Conservation (phyloP, 2,797 vertebrate species). For the Sebastes cheni region DNA sequence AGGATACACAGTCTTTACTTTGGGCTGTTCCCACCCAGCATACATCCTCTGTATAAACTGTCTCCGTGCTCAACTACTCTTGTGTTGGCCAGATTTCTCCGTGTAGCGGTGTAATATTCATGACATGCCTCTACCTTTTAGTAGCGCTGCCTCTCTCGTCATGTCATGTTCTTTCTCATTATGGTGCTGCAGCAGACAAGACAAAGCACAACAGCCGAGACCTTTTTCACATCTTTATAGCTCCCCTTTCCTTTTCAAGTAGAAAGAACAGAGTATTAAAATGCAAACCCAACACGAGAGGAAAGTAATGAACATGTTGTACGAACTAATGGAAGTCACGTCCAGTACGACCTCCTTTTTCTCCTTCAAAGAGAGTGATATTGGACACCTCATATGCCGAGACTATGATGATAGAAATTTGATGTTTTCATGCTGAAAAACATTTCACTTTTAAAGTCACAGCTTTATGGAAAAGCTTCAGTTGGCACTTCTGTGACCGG, state of each 20-base stretch:
- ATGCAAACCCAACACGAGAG: not conserved
- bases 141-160: slow-evolving; percentile 28
- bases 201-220: slow-evolving; percentile 47
- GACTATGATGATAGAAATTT: not conserved
- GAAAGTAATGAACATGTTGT: not conserved
- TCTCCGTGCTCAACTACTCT: not conserved
- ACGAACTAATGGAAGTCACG: not conserved
- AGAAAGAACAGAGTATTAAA: not conserved
- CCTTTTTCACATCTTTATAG: not conserved
- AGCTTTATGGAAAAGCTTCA: slow-evolving; percentile 4
- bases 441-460: not conserved
- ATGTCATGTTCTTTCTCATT: slow-evolving; percentile 59
- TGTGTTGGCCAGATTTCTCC: slow-evolving; percentile 29
- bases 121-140: slow-evolving; percentile 53
- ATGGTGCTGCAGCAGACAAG: slow-evolving; percentile 29
- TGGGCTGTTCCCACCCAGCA: not conserved
- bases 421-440: slow-evolving; percentile 3
- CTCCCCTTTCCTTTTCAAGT: not conserved
- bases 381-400: not conserved
- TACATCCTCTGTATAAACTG: not conserved
- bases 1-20: not conserved
- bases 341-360: not conserved
- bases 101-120: slow-evolving; percentile 64
- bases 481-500: slow-evolving; percentile 22
- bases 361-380: not conserved